These are phyloP conservation scores for Drosophila tani DNA, from an alignment of 1,140 invertebrate genomes.

Conservation along the genomic window DNA sequence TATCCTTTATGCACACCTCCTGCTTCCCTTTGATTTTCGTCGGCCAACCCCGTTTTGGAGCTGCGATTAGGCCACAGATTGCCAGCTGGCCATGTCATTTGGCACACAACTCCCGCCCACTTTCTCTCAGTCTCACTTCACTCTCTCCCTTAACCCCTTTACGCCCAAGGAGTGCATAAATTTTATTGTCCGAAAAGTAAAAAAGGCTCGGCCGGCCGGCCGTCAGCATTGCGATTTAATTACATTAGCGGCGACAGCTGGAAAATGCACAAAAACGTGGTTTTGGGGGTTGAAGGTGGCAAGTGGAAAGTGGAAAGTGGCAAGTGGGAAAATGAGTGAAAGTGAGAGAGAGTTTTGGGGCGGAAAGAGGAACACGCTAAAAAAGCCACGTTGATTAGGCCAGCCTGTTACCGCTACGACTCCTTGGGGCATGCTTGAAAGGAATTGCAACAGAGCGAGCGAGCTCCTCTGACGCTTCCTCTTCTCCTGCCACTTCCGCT, in stretches of 20 bases:
- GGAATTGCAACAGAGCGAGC: conserved; percentile 58
- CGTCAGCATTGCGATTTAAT: conserved; percentile 74
- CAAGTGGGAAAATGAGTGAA: neutral
- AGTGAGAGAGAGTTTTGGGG: neutral
- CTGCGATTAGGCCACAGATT: conserved; percentile 72
- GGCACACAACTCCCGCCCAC: neutral
- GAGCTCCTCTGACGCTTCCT: conserved; percentile 1
- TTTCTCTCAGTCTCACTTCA: neutral
- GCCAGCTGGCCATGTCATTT: conserved; percentile 72
- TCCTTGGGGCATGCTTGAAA: conserved; percentile 76
- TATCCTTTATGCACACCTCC: conserved; percentile 59
- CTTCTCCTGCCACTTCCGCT: neutral
- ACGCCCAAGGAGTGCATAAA: conserved; percentile 66
- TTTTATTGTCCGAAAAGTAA: conserved; percentile 71
- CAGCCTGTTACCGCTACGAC: conserved; percentile 50
- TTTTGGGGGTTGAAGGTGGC: neutral
- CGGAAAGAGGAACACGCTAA: conserved; percentile 15
- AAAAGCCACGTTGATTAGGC: conserved; percentile 55
- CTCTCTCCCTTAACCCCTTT: conserved; percentile 4
- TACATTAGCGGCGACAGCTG: conserved; percentile 68
- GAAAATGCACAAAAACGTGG: conserved; percentile 38
- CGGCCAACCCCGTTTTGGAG: conserved; percentile 4
- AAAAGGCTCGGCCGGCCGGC: conserved; percentile 46
- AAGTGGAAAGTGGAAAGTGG: neutral
- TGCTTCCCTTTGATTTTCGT: neutral